These are phyloP conservation scores for Acronicta leporina DNA, from an alignment of 2,888 invertebrate genomes.

Conservation along the genomic window DNA sequence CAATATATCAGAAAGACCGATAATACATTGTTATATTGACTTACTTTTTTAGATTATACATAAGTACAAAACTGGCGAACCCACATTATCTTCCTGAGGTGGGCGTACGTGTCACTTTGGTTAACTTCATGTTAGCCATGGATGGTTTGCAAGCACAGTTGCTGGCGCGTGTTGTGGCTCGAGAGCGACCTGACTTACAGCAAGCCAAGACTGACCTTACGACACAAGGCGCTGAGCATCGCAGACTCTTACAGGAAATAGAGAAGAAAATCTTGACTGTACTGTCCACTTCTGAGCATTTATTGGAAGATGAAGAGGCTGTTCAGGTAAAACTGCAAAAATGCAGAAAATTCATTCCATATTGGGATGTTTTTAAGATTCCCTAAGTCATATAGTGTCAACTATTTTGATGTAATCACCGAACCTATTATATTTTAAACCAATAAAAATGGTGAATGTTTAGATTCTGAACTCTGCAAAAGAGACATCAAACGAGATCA, in stretches of 20 bases:
- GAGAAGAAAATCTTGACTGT: constrained; percentile 96
- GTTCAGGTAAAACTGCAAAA: constrained; percentile 90
- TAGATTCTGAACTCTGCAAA: constrained; percentile 96
- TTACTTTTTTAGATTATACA: constrained; percentile 91
- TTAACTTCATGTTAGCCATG: constrained; percentile 97
- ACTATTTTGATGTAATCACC: too few relatives aligned
- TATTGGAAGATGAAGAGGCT: constrained; percentile 97
- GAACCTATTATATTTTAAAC: background rate
- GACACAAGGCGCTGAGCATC: constrained; percentile 95
- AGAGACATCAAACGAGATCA: constrained; percentile 96
- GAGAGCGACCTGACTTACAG: constrained; percentile 97
- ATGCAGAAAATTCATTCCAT: too few relatives aligned
- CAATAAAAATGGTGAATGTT: background rate
- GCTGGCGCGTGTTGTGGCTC: constrained; percentile 96
- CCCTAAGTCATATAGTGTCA: too few relatives aligned
- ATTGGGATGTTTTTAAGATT: background rate
- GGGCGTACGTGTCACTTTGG: constrained; percentile 96
- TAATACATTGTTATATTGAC: too few relatives aligned
- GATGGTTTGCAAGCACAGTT: constrained; percentile 97
- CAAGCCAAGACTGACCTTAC: constrained; percentile 96
- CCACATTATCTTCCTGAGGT: constrained; percentile 98
- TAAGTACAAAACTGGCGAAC: constrained; percentile 97
- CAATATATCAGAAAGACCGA: too few relatives aligned
- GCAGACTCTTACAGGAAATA: constrained; percentile 94
- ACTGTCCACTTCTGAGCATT: constrained; percentile 84